These are phyloP conservation scores for Siderastrea radians DNA, from an alignment of 92 coral and sea anemone species.

Conservation along the genomic window DNA sequence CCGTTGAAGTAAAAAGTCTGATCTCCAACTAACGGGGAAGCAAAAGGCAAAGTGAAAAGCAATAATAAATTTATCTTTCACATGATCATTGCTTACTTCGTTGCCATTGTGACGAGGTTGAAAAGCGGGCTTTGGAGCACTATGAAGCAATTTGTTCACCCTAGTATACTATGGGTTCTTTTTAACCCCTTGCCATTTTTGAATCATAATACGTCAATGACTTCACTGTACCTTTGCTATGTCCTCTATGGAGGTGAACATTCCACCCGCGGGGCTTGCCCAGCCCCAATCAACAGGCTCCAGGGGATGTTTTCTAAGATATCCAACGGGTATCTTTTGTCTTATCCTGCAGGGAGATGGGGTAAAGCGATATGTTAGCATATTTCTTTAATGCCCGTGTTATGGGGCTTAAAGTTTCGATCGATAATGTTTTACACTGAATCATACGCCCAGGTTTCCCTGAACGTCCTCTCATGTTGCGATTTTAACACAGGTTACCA, in stretches of 20 bases:
- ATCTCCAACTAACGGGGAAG: conserved; percentile 75
- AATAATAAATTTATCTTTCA: no score
- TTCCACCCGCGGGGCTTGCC: conserved; percentile 92
- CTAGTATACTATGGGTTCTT: no score
- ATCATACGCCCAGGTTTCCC: not conserved
- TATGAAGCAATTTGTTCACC: no score
- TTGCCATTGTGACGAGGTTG: no score
- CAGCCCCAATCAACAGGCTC: conserved; percentile 91
- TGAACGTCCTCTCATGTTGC: no score
- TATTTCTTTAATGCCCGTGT: not conserved
- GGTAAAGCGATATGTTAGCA: not conserved
- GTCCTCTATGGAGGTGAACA: conserved; percentile 85
- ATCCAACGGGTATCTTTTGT: conserved; percentile 51
- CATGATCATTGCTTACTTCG: no score
- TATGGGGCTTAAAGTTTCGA: not conserved
- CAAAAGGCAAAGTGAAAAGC: not conserved
- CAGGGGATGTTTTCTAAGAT: not conserved
- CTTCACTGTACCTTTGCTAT: conserved; percentile 76
- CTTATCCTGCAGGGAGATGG: conserved; percentile 11
- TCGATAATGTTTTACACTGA: not conserved
- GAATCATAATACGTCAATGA: no score
- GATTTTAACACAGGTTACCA: no score
- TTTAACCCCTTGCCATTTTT: no score
- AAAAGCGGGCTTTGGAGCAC: no score
- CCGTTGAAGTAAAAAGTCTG: conserved; percentile 70